Conservation (phyloP, 2,113 vertebrate species). For the Chrysochloris asiatica region DNA sequence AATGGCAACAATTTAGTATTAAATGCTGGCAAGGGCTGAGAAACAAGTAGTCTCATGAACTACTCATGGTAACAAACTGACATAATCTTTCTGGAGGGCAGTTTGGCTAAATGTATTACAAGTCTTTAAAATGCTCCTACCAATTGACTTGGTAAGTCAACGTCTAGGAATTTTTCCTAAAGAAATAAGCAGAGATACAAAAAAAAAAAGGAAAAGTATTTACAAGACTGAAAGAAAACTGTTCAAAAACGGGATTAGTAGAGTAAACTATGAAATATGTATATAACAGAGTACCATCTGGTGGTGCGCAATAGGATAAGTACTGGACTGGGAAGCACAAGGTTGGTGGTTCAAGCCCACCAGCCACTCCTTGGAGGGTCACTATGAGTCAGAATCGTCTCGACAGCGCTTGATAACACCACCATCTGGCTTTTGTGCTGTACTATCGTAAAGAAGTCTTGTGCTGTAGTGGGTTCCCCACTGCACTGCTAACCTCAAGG, state of each 20-base stretch:
- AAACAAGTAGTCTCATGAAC: conserved; percentile 16
- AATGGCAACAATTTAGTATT: conserved; percentile 34
- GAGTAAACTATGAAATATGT: neutral
- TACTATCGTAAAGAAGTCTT: too few species aligned
- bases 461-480: too few species aligned
- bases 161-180: conserved; percentile 67
- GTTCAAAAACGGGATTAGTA: neutral
- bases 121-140: conserved; percentile 57
- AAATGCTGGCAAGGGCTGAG: neutral
- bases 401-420: too few species aligned
- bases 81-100: conserved; percentile 4
- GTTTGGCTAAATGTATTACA: neutral
- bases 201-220: conserved; percentile 45
- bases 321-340: neutral
- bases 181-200: conserved; percentile 50
- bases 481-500: too few species aligned
- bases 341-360: neutral
- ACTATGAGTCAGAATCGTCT: too few species aligned
- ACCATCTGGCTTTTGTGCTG: too few species aligned
- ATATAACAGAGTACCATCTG: neutral
- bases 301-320: too few species aligned
- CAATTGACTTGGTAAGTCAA: conserved; percentile 63
- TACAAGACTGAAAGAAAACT: conserved; percentile 12
- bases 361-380: too few species aligned
- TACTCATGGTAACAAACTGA: neutral